phyloP scores from a whole-genome alignment of 2,888 invertebrate genomes.

The Drosophila quinaria region DNA sequence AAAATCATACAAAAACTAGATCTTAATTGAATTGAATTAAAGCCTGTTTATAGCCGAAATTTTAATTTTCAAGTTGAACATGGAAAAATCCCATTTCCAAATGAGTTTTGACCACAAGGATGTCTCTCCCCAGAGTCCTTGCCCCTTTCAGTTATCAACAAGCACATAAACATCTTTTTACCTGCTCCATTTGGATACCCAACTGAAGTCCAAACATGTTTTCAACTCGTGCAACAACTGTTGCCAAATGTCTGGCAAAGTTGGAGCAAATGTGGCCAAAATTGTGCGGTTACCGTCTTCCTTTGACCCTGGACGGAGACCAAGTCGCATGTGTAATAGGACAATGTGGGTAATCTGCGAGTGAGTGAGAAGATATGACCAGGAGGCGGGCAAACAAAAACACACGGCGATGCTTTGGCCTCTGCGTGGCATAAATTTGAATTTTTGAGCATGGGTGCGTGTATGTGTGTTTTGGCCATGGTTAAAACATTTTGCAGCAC shows the following conservation, averaged over 20 bases:
- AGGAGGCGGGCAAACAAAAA: constrained; percentile 37
- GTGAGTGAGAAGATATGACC: constrained; percentile 28
- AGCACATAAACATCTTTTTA: background rate
- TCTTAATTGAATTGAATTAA: background rate
- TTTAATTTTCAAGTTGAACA: background rate
- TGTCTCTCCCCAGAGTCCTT: background rate
- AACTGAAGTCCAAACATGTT: constrained; percentile 13
- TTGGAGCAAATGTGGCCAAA: constrained; percentile 64
- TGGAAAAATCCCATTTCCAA: background rate
- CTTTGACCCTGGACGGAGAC: constrained; percentile 40
- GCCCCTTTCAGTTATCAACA: background rate
- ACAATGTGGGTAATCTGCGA: constrained; percentile 41
- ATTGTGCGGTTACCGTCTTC: constrained; percentile 22
- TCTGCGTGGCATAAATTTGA: constrained; percentile 69
- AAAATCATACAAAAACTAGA: background rate
- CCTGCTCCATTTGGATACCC: background rate
- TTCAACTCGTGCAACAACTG: constrained; percentile 17
- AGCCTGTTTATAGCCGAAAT: background rate
- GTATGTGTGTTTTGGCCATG: constrained; percentile 33
- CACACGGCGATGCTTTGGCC: constrained; percentile 52
- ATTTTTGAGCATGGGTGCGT: constrained; percentile 60
- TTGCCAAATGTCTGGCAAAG: constrained; percentile 40
- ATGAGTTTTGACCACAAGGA: background rate
- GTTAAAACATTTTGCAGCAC: constrained; percentile 48
- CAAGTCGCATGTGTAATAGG: constrained; percentile 65